Conservation (phyloP, 2,888 invertebrate species). For the Eupithecia abbreviata region DNA sequence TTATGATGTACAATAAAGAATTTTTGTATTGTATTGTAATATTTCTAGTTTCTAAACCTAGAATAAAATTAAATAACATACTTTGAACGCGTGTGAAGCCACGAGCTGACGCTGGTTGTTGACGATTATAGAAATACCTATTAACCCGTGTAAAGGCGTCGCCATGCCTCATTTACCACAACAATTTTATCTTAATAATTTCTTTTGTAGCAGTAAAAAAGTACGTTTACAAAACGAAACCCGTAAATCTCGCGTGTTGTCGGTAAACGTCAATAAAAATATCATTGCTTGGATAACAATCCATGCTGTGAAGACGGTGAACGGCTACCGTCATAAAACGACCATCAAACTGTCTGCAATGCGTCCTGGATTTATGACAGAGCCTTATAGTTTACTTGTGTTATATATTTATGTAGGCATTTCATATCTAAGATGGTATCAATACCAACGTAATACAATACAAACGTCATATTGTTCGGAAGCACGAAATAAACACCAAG, state of each 20-base stretch:
- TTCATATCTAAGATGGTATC: not conserved
- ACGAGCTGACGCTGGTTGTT: too few species aligned
- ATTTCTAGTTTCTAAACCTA: too few species aligned
- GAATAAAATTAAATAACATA: too few species aligned
- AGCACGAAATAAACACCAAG: not conserved
- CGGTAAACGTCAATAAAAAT: not conserved
- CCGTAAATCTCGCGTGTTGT: not conserved
- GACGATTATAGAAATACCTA: too few species aligned
- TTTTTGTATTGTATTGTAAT: too few species aligned
- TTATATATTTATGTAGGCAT: not conserved
- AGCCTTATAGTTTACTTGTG: not conserved
- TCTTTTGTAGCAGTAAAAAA: not conserved
- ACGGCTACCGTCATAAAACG: not conserved
- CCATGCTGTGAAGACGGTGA: not conserved
- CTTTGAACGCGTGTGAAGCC: too few species aligned
- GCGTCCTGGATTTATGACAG: slow-evolving; percentile 6
- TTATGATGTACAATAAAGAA: too few species aligned
- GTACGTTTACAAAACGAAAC: not conserved
- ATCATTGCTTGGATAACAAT: not conserved
- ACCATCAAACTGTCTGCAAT: not conserved
- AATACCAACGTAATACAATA: not conserved
- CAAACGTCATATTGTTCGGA: not conserved
- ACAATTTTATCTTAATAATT: not conserved
- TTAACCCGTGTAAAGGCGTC: too few species aligned
- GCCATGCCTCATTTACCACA: not conserved